Conservation (phyloP, 2,797 vertebrate genomes). For the Mus minutoides region DNA sequence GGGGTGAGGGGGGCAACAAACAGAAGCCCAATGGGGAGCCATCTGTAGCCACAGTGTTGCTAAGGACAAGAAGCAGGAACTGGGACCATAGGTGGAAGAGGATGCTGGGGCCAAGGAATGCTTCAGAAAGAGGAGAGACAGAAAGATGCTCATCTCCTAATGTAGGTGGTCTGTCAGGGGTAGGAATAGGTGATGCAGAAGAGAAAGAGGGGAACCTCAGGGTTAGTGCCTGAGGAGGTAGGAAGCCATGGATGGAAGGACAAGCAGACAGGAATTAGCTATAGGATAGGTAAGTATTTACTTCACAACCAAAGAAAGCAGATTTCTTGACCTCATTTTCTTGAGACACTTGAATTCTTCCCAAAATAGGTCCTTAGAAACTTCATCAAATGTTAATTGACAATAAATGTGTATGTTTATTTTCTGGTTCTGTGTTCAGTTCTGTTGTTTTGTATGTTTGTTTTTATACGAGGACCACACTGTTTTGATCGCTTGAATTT, state of each 20-base stretch:
- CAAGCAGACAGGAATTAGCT: neutral
- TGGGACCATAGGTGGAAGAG: neutral
- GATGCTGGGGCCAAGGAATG: neutral
- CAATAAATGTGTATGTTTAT: neutral
- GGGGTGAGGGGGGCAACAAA: neutral
- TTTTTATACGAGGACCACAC: neutral
- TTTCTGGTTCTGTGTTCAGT: neutral
- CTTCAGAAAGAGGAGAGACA: neutral
- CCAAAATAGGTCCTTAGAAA: neutral
- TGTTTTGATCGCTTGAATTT: neutral
- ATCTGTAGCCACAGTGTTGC: neutral
- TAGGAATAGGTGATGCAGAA: neutral
- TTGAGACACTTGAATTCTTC: neutral
- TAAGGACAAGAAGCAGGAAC: neutral
- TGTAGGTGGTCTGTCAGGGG: neutral
- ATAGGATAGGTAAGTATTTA: neutral
- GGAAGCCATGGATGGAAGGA: neutral
- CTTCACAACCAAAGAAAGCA: neutral
- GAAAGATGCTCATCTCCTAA: neutral
- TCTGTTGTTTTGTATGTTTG: neutral
- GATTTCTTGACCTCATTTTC: neutral
- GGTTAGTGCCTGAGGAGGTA: neutral
- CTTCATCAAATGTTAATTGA: neutral
- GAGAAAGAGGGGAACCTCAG: neutral
- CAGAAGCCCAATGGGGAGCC: fast-evolving